Base-by-base conservation (phyloP, 2,113 vertebrate genomes). In the Theristicus caerulescens region DNA sequence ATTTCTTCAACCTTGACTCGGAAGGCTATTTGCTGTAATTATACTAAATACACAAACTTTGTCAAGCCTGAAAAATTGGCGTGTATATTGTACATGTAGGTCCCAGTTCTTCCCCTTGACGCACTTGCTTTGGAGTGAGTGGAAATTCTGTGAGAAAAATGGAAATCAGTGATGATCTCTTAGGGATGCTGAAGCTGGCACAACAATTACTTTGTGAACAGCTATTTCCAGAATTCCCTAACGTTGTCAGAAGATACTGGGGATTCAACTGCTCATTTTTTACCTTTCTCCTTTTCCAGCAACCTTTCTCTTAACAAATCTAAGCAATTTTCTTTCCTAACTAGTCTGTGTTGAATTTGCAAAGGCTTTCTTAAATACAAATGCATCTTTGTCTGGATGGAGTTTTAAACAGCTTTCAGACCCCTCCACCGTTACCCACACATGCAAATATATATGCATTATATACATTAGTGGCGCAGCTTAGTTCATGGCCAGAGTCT, bases 1-100 rank as follows among this genome's bases (percentile, higher is more conserved):
- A 95, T 72, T 96, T 91, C 55, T 91, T 94, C 64, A 94, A n/a
- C 52, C 77, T 89, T 95, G 80, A 81, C 59, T 91, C 6, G 7
- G 47, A 86, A 92, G 46, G 51, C 16, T 87, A 44, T 91, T 93
- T 85, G 25, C 36, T 78, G 38, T 91, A 90, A 88, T 71, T 80
- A 87, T 76, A 54, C 78, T 61, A 54, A 89, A 90, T 22, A 40
- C 8, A 51, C 14, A 21, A 66, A 64, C 38, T 77, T 76, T 76
- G 46, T 77, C n/a, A 69, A 83, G 26, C 34, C n/a, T 93, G 86
- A 90, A 84, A 82, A 34, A 36, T 18, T 52, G 24, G 9, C 22
- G 74, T 18, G 13, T 36, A 32, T 67, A 13, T 52, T 32, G 22
- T 38, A 74, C 6, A 13, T 18, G 32, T 72, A 67, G 40, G 72